These are phyloP conservation scores for Acrobeloides nanus DNA, from an alignment of 2,888 invertebrate genomes.

Conservation along the genomic window DNA sequence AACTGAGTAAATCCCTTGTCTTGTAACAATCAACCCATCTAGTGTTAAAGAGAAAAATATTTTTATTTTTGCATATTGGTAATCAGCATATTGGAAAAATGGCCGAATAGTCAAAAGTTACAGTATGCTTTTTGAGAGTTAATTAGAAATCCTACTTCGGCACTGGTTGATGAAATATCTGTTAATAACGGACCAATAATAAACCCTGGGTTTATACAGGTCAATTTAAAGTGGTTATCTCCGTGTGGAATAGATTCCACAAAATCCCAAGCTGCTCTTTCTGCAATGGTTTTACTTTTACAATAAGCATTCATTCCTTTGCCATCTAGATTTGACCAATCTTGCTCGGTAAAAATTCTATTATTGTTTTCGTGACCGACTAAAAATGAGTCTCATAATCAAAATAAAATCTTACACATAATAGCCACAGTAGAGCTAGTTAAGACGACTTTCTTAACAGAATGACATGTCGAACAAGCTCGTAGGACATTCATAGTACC, in stretches of 20 bases:
- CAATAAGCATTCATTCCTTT: conserved; percentile 33
- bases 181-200: conserved; percentile 58
- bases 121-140: background rate
- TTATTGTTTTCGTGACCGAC: conserved; percentile 45
- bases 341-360: conserved; percentile 36
- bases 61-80: too few species aligned
- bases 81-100: too few species aligned
- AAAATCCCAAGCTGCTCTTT: conserved; percentile 61
- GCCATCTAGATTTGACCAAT: conserved; percentile 40
- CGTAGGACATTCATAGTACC: conserved; percentile 58
- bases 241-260: too few species aligned
- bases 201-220: conserved; percentile 59
- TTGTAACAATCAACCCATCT: too few species aligned
- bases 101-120: too few species aligned
- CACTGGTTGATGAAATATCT: conserved; percentile 47
- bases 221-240: conserved; percentile 57
- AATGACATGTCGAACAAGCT: conserved; percentile 55
- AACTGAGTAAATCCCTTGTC: too few species aligned
- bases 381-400: too few species aligned
- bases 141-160: conserved; percentile 32
- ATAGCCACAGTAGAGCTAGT: conserved; percentile 59
- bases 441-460: conserved; percentile 59
- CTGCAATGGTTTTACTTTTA: conserved; percentile 58
- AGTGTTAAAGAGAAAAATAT: too few species aligned
- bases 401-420: too few species aligned